Evolutionary conservation across 2,797 vertebrate genomes (phyloP).

Genomic region (Melanotaenia boesemani): DNA sequence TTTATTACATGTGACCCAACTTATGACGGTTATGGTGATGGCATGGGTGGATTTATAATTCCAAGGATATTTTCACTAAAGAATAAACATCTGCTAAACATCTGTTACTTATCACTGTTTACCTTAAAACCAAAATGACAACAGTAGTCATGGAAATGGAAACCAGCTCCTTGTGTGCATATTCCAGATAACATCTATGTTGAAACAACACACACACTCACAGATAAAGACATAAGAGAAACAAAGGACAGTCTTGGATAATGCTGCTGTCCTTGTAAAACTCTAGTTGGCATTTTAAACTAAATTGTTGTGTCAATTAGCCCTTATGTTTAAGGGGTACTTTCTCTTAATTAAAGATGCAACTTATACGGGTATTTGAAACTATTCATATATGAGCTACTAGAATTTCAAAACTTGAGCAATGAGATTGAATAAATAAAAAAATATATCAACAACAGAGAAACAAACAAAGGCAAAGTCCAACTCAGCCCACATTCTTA

Average conservation of each 20-base stretch:
- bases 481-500: constrained; percentile 23
- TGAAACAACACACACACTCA: not conserved
- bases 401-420: not conserved
- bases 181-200: not conserved
- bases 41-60: not conserved
- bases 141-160: not conserved
- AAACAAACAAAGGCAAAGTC: constrained; percentile 21
- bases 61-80: not conserved
- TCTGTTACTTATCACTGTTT: constrained; percentile 13
- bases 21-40: not conserved
- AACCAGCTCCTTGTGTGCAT: not conserved
- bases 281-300: constrained; percentile 13
- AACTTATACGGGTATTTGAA: not conserved
- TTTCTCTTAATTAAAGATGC: not conserved
- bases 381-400: not conserved
- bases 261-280: constrained; percentile 1
- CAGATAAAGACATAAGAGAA: not conserved
- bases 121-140: constrained; percentile 9
- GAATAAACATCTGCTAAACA: not conserved
- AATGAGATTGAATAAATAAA: not conserved
- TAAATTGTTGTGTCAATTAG: constrained; percentile 1
- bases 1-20: not conserved
- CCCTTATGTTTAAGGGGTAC: not conserved
- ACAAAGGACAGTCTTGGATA: not conserved
- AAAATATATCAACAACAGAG: not conserved